phyloP scores from a whole-genome alignment of 2,113 vertebrate species.

The Jaculus jaculus region DNA sequence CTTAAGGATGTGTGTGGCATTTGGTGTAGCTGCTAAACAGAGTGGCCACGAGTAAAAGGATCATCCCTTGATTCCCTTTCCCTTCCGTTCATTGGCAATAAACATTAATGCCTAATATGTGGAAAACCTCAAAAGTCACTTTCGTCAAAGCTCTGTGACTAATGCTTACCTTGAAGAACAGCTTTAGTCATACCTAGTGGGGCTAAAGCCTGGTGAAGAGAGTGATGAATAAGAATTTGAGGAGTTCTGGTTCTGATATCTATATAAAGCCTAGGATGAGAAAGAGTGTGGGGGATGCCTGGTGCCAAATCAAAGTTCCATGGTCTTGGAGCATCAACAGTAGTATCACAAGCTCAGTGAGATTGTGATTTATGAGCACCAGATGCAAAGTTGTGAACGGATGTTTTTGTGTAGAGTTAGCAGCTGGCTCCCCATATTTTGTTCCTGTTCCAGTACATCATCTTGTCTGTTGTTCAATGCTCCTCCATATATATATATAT shows the following conservation, averaged over 20 bases:
- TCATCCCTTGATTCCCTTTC: slow-evolving; percentile 15
- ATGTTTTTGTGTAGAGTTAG: slow-evolving; percentile 45
- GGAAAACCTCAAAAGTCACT: background rate
- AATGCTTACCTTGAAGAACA: background rate
- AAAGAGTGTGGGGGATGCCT: background rate
- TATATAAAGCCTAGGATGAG: background rate
- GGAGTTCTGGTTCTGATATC: background rate
- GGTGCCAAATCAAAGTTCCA: slow-evolving; percentile 19
- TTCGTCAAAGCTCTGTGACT: background rate
- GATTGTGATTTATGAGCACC: slow-evolving; percentile 66
- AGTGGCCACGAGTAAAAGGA: background rate
- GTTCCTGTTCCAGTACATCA: slow-evolving; percentile 52
- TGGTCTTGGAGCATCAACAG: slow-evolving; percentile 42
- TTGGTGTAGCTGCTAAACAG: background rate
- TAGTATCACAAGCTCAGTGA: slow-evolving; percentile 43
- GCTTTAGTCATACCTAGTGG: background rate
- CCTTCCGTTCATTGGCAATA: background rate
- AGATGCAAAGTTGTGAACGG: slow-evolving; percentile 62
- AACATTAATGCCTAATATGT: background rate
- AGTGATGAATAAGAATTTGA: slow-evolving; percentile 11
- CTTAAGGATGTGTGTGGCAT: background rate
- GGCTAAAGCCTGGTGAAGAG: background rate
- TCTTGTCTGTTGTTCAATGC: slow-evolving; percentile 46
- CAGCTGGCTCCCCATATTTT: slow-evolving; percentile 60
- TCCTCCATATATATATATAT: slow-evolving; percentile 43